Conservation (phyloP, 2,888 invertebrate species). For the Sthenelais limicola region DNA sequence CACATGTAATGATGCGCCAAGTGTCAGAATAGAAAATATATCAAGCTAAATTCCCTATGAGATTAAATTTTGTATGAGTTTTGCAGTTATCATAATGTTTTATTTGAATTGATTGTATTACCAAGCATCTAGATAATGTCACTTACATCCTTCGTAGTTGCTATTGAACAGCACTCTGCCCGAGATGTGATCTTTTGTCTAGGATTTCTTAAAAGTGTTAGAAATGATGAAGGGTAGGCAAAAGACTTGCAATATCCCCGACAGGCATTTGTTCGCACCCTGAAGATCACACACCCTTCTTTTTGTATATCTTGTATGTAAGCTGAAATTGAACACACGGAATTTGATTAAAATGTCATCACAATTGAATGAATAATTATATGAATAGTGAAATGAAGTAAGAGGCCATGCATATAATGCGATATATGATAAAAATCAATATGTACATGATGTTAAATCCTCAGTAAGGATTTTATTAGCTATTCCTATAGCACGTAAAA, state of each 20-base stretch:
- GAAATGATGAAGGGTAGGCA: constrained; percentile 79
- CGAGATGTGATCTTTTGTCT: constrained; percentile 82
- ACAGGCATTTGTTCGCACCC: constrained; percentile 89
- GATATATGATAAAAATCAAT: no score
- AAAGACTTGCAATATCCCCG: constrained; percentile 90
- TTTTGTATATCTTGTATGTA: constrained; percentile 82
- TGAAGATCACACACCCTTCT: constrained; percentile 87
- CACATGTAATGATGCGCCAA: no score
- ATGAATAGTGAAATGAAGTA: no score
- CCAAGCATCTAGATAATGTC: not conserved
- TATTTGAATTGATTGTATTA: not conserved
- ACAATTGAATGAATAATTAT: no score
- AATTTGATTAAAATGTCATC: not conserved
- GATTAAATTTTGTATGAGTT: no score
- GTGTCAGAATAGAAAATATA: no score
- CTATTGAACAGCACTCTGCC: constrained; percentile 91
- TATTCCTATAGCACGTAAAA: no score
- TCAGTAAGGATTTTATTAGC: no score
- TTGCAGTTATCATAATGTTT: no score
- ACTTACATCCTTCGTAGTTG: constrained; percentile 87
- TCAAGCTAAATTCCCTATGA: no score
- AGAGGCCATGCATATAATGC: no score
- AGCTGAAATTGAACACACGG: not conserved
- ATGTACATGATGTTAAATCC: no score
- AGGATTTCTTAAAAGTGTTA: constrained; percentile 73